Percentiles rank a stretch among this genome's conserved stretches.
Evolutionary conservation across 2,797 vertebrate genomes (phyloP).

Genomic region (Artibeus lituratus): DNA sequence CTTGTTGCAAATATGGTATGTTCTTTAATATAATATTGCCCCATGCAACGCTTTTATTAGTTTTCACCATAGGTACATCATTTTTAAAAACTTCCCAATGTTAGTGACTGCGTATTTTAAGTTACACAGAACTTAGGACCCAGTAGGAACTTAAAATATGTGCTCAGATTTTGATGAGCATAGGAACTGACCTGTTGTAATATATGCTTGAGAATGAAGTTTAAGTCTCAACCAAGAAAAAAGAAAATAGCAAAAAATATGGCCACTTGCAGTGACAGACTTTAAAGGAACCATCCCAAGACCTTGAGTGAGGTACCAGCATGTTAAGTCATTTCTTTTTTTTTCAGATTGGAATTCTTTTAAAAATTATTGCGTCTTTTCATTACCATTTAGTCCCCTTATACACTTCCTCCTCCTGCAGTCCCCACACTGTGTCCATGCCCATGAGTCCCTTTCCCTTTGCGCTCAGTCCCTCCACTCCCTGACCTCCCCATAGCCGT

Average conservation of each 20-base stretch:
- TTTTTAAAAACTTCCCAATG: not conserved
- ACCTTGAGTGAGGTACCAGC: not conserved
- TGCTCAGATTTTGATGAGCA: not conserved
- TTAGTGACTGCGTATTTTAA: not conserved
- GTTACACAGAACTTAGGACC: not conserved
- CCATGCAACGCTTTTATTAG: not conserved
- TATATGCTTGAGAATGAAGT: not conserved
- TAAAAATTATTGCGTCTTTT: not conserved
- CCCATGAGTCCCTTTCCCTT: too few species aligned
- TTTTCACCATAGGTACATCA: not conserved
- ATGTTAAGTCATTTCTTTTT: not conserved
- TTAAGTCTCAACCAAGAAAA: not conserved
- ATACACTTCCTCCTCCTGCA: not conserved
- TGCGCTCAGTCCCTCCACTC: not conserved
- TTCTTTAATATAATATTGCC: not conserved
- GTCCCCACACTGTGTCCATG: too few species aligned
- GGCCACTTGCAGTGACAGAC: not conserved
- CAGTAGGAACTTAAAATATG: not conserved
- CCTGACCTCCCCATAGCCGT: too few species aligned
- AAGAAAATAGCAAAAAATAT: not conserved
- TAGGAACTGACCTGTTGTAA: not conserved
- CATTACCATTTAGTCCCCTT: not conserved
- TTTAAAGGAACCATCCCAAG: not conserved
- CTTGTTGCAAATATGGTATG: too few species aligned
- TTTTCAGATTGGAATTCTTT: not conserved